Percentiles rank a stretch among this genome's conserved stretches.
phyloP scores from a whole-genome alignment of 1,140 invertebrate species.

The Ruditapes philippinarum region DNA sequence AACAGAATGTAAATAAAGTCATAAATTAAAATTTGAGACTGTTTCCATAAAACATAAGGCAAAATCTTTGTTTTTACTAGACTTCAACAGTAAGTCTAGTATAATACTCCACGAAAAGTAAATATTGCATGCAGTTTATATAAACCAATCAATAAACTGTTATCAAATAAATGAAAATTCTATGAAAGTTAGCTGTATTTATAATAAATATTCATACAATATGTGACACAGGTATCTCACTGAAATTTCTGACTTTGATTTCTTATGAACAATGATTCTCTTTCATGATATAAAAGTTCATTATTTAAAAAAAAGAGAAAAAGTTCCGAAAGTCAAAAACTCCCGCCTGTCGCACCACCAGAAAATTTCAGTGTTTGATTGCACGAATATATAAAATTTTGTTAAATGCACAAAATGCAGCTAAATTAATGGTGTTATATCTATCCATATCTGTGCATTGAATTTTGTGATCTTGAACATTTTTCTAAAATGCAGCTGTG shows the following conservation, averaged over 20 bases:
- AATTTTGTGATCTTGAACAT: neutral
- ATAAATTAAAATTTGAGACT: neutral
- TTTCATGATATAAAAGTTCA: too few relatives aligned
- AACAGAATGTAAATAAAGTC: neutral
- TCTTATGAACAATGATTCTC: too few relatives aligned
- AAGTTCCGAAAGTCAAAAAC: too few relatives aligned
- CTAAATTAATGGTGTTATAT: neutral
- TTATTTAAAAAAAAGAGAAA: too few relatives aligned
- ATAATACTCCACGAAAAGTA: neutral
- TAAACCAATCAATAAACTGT: neutral
- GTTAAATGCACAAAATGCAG: slow-evolving; percentile 12
- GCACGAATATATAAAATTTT: neutral
- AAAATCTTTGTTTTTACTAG: neutral
- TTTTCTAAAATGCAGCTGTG: neutral
- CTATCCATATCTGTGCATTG: neutral
- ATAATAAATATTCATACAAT: neutral
- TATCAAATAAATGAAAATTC: neutral
- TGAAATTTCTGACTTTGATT: neutral
- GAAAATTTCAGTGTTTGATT: neutral
- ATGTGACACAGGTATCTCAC: neutral
- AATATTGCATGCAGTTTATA: neutral
- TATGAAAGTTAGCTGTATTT: slow-evolving; percentile 27
- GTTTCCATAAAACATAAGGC: neutral
- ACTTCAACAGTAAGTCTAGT: neutral
- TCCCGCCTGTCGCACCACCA: neutral